Evolutionary conservation across 2,888 invertebrate genomes (phyloP), one percentile per base, ranked within the genome.

Genomic region (Tridacna crocea): DNA sequence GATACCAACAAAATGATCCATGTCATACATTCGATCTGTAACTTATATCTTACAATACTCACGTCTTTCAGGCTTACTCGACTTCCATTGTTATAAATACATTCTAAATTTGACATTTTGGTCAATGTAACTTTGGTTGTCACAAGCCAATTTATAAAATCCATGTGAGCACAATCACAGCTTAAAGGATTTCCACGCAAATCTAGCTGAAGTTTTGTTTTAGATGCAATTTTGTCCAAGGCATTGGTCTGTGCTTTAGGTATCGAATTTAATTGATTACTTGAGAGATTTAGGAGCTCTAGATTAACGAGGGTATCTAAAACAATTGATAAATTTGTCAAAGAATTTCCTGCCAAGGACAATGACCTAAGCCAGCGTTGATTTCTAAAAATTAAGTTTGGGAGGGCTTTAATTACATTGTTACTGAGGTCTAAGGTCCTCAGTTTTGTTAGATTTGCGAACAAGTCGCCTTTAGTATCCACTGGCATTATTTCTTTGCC

Each of bases 81-180:
- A 11, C 68, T 48, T 10, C 68, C 61, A 55, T 83, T 80, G 8
- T 19, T 63, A 10, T 68, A 79, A 22, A 46, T 48, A 65, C 83
- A 83, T 19, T 19, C 17, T 8, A 74, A 61, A 0, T 61, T 26
- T 1, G n/a, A 15, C 26, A 47, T 63, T 11, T 48, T 17, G 10
- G 46, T n/a, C 19, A 83, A 63, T 22, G 61, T 61, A 12, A 83
- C 79, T 19, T 63, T 63, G n/a, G 83, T 79, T 17, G 15, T 15
- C 22, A 63, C 60, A 13, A 83, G 22, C 83, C 83, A 83, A n/a
- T 66, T 61, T 10, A 77, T 27, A 58, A 83, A 83, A 8, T 55
- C 27, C 26, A 51, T 24, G 26, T 70, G 60, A 15, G 70, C 65
- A 58, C 83, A 83, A 22, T 55, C 55, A 65, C 83, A 83, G 0